A percentile compares a stretch with the other conserved stretches of the same genome.
phyloP scores from a whole-genome alignment of 2,888 invertebrate genomes.

The Tachina lurida region DNA sequence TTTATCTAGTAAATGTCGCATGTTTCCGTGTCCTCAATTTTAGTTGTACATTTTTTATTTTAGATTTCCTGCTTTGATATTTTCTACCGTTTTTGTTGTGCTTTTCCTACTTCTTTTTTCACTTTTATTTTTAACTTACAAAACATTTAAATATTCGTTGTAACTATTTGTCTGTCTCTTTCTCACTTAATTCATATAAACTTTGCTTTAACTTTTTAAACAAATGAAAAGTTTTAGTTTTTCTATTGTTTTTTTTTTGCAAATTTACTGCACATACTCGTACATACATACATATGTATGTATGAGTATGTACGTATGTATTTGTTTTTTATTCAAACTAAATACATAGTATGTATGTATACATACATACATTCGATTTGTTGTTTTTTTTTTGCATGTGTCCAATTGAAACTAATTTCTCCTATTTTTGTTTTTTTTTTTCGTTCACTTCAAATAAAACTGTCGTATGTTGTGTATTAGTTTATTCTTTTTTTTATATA shows the following conservation, averaged over 20 bases:
- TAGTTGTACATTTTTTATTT: slow-evolving; percentile 67
- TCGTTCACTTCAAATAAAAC: slow-evolving; percentile 55
- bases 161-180: slow-evolving; percentile 59
- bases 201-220: slow-evolving; percentile 48
- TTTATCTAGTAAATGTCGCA: slow-evolving; percentile 74
- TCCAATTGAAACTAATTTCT: slow-evolving; percentile 69
- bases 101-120: slow-evolving; percentile 62
- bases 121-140: slow-evolving; percentile 58
- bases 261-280: not conserved
- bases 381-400: slow-evolving; percentile 67
- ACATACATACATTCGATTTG: not conserved
- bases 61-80: slow-evolving; percentile 70
- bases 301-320: not conserved
- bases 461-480: slow-evolving; percentile 56
- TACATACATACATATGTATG: not conserved
- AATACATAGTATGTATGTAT: slow-evolving; percentile 4
- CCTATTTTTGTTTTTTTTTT: slow-evolving; percentile 19
- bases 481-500: slow-evolving; percentile 43
- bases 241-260: slow-evolving; percentile 24
- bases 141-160: slow-evolving; percentile 62
- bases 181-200: slow-evolving; percentile 34
- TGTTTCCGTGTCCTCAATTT: slow-evolving; percentile 75
- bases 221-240: slow-evolving; percentile 39
- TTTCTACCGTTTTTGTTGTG: slow-evolving; percentile 55
- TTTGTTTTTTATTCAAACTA: slow-evolving; percentile 24